Evolutionary conservation across 2,888 invertebrate species (phyloP).

Genomic region (Rotaria sp.): DNA sequence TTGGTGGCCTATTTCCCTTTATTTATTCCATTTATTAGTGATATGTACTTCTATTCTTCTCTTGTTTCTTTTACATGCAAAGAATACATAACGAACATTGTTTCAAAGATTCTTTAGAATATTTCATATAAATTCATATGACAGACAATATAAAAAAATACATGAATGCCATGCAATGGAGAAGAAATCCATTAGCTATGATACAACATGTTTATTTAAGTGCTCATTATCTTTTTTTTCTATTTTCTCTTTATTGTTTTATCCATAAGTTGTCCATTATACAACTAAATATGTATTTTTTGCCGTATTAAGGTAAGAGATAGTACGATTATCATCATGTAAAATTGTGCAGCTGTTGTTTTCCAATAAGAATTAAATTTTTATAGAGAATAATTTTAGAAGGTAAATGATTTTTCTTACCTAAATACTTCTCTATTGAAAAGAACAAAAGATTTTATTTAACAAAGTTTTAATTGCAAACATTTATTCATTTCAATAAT

Average conservation of each 20-base stretch:
- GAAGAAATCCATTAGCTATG: background rate
- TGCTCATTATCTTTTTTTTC: background rate
- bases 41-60: background rate
- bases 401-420: too few relatives aligned
- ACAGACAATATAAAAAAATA: too few relatives aligned
- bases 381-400: too few relatives aligned
- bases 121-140: too few relatives aligned
- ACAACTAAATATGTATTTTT: background rate
- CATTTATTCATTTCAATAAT: background rate
- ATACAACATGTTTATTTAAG: background rate
- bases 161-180: too few relatives aligned
- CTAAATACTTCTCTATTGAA: too few relatives aligned
- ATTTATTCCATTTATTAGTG: background rate
- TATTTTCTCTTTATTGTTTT: background rate
- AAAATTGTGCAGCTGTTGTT: too few relatives aligned
- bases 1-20: background rate
- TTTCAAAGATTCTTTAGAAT: too few relatives aligned
- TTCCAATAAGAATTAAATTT: too few relatives aligned
- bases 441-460: too few relatives aligned
- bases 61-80: background rate
- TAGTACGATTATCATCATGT: too few relatives aligned
- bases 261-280: background rate
- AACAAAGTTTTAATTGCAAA: background rate
- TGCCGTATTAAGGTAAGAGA: background rate
- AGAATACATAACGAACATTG: background rate